Base-by-base conservation (phyloP, 92 coral and sea anemone genomes). In the Pocillopora grandis region DNA sequence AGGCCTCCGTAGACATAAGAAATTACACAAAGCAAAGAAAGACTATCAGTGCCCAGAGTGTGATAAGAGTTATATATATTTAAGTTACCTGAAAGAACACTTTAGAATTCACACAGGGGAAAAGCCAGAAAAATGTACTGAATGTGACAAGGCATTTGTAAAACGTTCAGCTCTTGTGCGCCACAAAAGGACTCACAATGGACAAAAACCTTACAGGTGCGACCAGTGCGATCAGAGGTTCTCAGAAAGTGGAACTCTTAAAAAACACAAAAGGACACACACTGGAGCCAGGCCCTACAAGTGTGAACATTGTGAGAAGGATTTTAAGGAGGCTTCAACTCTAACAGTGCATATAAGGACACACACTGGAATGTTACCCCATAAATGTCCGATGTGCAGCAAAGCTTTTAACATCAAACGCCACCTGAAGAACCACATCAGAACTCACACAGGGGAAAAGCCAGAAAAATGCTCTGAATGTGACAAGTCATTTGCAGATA, bases 381-480 rank as follows among this genome's bases (percentile, higher is more conserved):
- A 19, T 2, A 56, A 73, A 9, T 73, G 77, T 23, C 19, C 57
- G 16, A 13, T 19, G 14, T 73, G 77, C 56, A n/a, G 56, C 21
- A 73, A 73, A 14, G 57, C 35, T 1, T 73, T 73, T 19, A 13
- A 1, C 4, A 11, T 10, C 3, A 52, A 73, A 19, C 16, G 35
- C 12, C 12, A 1, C 0, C 20, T 76, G 6, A 7, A 11, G 8
- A 14, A 31, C 18, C 80, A 60, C 8, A 76, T 14, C 11, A 60
- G 67, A 19, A 76, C n/a, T 15, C 80, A 76, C 80, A 76, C 49
- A 10, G 68, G 66, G 10, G 80, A 76, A 16, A 75, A 75, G 14
- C 37, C 35, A 10, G 7, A 23, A 58, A 7, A 60, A n/a, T 76
- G 80, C 10, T 58, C 62, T 11, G 10, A 27, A 13, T 76, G 80